Conservation (phyloP, 1,140 invertebrate species). For the Mercenaria mercenaria region DNA sequence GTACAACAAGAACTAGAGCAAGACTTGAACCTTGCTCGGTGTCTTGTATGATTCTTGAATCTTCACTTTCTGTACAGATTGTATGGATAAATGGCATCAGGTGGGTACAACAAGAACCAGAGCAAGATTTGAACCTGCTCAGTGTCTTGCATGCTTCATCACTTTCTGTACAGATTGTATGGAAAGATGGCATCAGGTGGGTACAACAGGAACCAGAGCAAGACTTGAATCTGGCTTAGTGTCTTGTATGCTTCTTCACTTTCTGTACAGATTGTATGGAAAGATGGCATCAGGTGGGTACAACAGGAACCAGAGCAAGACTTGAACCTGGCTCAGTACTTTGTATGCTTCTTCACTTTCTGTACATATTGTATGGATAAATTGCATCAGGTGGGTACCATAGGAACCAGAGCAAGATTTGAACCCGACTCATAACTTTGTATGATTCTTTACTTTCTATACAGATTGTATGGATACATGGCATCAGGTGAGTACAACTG, state of each 20-base stretch:
- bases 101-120: conserved; percentile 69
- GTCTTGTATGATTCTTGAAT: conserved; percentile 70
- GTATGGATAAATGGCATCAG: conserved; percentile 71
- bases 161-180: conserved; percentile 77
- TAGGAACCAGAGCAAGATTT: conserved; percentile 68
- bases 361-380: conserved; percentile 73
- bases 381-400: conserved; percentile 65
- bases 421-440: conserved; percentile 69
- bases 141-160: conserved; percentile 73
- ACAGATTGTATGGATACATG: conserved; percentile 73
- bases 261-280: conserved; percentile 77
- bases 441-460: conserved; percentile 76
- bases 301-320: conserved; percentile 71
- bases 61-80: conserved; percentile 77
- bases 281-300: conserved; percentile 66
- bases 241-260: conserved; percentile 71
- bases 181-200: conserved; percentile 68
- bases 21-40: conserved; percentile 69
- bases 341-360: conserved; percentile 74
- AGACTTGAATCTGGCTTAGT: conserved; percentile 68
- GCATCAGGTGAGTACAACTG: conserved; percentile 59
- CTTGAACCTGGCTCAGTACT: conserved; percentile 71
- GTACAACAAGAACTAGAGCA: conserved; percentile 72
- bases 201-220: conserved; percentile 71
- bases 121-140: conserved; percentile 65